phyloP scores from a whole-genome alignment of 2,797 vertebrate genomes.

The Mallotus villosus region DNA sequence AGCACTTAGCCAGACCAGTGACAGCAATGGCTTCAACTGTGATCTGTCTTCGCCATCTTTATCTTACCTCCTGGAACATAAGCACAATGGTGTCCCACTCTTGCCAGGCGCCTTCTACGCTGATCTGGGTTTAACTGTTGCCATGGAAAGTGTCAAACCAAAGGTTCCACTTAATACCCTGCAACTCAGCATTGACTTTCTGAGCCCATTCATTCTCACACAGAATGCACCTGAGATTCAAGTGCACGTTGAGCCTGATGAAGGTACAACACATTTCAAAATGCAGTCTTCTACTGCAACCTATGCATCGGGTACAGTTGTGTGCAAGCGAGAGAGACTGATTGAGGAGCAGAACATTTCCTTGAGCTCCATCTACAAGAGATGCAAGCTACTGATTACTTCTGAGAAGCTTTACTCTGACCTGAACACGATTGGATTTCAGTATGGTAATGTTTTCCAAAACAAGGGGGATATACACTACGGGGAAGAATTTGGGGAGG shows the following conservation, averaged over 20 bases:
- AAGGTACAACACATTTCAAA: conserved; percentile 50
- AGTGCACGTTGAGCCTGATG: conserved; percentile 45
- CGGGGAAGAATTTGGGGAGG: conserved; percentile 80
- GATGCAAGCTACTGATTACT: conserved; percentile 72
- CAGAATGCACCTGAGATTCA: conserved; percentile 31
- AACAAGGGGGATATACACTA: conserved; percentile 77
- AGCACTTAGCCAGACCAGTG: conserved; percentile 61
- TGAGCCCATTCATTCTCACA: conserved; percentile 73
- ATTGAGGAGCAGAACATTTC: conserved; percentile 69
- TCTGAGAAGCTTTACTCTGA: conserved; percentile 72
- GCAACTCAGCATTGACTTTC: conserved; percentile 77
- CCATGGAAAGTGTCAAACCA: conserved; percentile 69
- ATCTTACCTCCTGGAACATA: conserved; percentile 72
- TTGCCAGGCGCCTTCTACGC: conserved; percentile 73
- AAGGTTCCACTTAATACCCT: conserved; percentile 73
- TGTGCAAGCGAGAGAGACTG: not conserved
- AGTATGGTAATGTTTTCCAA: conserved; percentile 77
- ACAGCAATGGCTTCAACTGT: conserved; percentile 70
- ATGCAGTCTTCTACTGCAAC: conserved; percentile 46
- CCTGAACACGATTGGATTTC: conserved; percentile 76
- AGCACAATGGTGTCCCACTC: conserved; percentile 62
- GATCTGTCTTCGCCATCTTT: conserved; percentile 62
- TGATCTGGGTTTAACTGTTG: conserved; percentile 80
- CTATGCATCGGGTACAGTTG: conserved; percentile 61
- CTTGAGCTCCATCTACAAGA: conserved; percentile 66